phyloP scores from a whole-genome alignment of 2,113 vertebrate species.

The Eurypyga helias region DNA sequence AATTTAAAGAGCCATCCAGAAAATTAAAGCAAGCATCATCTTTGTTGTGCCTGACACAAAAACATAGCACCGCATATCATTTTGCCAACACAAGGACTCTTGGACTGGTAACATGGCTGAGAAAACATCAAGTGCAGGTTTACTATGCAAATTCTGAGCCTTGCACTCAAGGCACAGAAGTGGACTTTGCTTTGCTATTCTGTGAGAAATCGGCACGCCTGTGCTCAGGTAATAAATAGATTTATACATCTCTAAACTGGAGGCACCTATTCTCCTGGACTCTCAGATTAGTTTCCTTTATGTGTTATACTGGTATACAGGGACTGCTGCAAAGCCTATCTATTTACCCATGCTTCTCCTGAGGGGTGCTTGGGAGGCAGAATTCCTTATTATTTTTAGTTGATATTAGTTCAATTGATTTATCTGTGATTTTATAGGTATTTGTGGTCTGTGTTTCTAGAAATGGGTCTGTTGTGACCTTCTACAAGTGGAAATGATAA shows the following conservation, averaged over 20 bases:
- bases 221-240: neutral
- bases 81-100: neutral
- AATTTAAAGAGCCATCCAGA: neutral
- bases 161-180: neutral
- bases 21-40: neutral
- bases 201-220: fast-evolving
- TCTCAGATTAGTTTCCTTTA: neutral
- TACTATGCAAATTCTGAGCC: neutral
- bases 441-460: neutral
- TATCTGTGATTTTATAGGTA: neutral
- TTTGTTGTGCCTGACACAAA: neutral
- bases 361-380: neutral
- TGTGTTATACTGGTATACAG: neutral
- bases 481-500: neutral
- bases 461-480: neutral
- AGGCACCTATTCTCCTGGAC: neutral
- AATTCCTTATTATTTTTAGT: neutral
- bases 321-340: neutral
- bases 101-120: neutral
- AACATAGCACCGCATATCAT: neutral
- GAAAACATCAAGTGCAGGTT: neutral
- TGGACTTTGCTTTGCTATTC: neutral
- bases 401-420: neutral
- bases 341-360: neutral
- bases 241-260: neutral